A percentile compares a stretch with the other conserved stretches of the same genome.
Evolutionary conservation across 1,140 invertebrate species (phyloP).

Genomic region (Calosoma granatense): DNA sequence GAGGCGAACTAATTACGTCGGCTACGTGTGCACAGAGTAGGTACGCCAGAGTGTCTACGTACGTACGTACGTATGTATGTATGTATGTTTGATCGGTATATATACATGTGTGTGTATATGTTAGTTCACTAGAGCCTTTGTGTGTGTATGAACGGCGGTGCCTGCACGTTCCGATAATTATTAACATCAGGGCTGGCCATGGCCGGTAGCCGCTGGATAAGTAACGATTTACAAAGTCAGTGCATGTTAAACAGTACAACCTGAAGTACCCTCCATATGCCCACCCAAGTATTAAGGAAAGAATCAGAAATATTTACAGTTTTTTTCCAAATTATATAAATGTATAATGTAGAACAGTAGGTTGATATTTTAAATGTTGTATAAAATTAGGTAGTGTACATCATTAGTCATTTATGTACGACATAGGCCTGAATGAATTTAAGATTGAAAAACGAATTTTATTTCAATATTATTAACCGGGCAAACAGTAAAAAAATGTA

Average conservation of each 20-base stretch:
- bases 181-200: conserved; percentile 2
- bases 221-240: conserved; percentile 5
- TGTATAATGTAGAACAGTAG: no score
- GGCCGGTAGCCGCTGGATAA: conserved; percentile 6
- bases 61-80: not conserved
- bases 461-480: no score
- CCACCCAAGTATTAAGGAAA: not conserved
- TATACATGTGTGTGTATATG: not conserved
- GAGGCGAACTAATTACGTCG: conserved; percentile 4
- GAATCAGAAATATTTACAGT: no score
- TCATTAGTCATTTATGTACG: not conserved
- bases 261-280: not conserved
- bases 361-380: no score
- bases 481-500: no score
- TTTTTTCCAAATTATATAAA: no score
- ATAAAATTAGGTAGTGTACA: no score
- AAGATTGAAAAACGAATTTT: no score
- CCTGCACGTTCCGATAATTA: conserved; percentile 6
- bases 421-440: not conserved
- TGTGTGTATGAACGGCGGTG: conserved; percentile 3
- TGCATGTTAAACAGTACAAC: not conserved
- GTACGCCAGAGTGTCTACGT: not conserved
- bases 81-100: not conserved
- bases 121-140: no score
- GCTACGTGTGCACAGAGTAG: not conserved